Conservation (phyloP, 2,113 vertebrate species). For the Triplophysa siluroides region DNA sequence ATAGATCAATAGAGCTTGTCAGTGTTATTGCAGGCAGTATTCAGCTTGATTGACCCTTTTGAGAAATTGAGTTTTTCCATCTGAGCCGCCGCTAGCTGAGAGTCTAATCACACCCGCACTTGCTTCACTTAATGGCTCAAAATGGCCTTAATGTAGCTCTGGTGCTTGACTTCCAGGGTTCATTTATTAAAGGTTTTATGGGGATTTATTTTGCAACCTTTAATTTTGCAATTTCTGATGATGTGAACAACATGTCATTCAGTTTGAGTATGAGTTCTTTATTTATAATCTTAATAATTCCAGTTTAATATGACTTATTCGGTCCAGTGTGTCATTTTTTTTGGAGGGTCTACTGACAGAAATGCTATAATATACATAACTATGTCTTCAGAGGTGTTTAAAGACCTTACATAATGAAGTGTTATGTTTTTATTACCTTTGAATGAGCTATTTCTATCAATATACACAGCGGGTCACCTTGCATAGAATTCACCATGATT, state of each 20-base stretch:
- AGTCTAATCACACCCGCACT: constrained; percentile 44
- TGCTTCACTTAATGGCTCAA: constrained; percentile 32
- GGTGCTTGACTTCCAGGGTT: neutral
- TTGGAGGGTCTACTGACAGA: no score
- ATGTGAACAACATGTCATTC: neutral
- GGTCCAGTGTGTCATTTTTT: no score
- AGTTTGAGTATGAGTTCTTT: neutral
- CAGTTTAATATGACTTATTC: no score
- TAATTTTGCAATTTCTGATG: neutral
- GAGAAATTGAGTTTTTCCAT: constrained; percentile 36
- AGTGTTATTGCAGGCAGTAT: constrained; percentile 34
- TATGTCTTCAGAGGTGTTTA: no score
- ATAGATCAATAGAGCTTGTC: constrained; percentile 45
- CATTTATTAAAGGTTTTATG: neutral
- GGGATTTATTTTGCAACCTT: neutral
- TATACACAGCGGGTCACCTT: no score
- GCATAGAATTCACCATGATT: no score
- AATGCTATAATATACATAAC: no score
- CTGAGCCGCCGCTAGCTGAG: constrained; percentile 34
- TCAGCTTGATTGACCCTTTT: constrained; percentile 24
- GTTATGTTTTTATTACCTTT: no score
- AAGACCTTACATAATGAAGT: no score
- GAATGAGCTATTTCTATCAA: no score
- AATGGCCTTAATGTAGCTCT: neutral
- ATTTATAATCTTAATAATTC: no score